These are phyloP conservation scores for Hippocampus kuda DNA, from an alignment of 2,797 vertebrate species.

Conservation along the genomic window DNA sequence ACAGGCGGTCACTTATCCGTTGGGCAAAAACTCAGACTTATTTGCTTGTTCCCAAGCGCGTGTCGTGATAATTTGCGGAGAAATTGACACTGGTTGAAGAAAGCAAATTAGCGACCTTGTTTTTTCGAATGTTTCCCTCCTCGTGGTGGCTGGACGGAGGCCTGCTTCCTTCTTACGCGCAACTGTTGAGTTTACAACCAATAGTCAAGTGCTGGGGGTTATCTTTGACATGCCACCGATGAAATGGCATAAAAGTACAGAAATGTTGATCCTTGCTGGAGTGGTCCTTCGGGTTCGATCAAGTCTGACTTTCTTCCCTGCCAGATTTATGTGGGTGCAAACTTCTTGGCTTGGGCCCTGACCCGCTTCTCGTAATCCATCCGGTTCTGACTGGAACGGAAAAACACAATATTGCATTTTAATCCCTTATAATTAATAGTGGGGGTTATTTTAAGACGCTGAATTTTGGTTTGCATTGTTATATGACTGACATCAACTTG, in stretches of 20 bases:
- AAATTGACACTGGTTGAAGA: not conserved
- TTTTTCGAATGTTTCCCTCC: not conserved
- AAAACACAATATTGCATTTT: slow-evolving; percentile 6
- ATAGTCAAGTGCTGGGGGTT: slow-evolving; percentile 20
- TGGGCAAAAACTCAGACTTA: slow-evolving; percentile 43
- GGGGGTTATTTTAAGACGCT: not conserved
- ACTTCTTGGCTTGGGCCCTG: slow-evolving; percentile 74
- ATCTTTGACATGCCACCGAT: slow-evolving; percentile 33
- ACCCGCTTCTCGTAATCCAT: slow-evolving; percentile 75
- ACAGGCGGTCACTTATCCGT: slow-evolving; percentile 53
- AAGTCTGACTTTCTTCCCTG: slow-evolving; percentile 37
- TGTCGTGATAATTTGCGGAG: not conserved
- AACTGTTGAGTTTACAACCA: slow-evolving; percentile 4
- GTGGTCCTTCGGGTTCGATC: slow-evolving; percentile 56
- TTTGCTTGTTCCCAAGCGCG: slow-evolving; percentile 1
- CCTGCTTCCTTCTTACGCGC: slow-evolving; percentile 5
- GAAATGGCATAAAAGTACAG: slow-evolving; percentile 40
- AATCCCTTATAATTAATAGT: not conserved
- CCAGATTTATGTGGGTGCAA: slow-evolving; percentile 66
- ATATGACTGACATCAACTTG: not conserved
- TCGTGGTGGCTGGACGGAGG: slow-evolving; percentile 6
- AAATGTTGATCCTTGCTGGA: slow-evolving; percentile 54
- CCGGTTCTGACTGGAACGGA: slow-evolving; percentile 68
- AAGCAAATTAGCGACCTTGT: slow-evolving; percentile 3
- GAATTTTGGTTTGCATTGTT: not conserved